Percentiles rank a stretch among this genome's conserved stretches.
Evolutionary conservation across 2,797 vertebrate species (phyloP).

Genomic region (Thamnophis elegans): DNA sequence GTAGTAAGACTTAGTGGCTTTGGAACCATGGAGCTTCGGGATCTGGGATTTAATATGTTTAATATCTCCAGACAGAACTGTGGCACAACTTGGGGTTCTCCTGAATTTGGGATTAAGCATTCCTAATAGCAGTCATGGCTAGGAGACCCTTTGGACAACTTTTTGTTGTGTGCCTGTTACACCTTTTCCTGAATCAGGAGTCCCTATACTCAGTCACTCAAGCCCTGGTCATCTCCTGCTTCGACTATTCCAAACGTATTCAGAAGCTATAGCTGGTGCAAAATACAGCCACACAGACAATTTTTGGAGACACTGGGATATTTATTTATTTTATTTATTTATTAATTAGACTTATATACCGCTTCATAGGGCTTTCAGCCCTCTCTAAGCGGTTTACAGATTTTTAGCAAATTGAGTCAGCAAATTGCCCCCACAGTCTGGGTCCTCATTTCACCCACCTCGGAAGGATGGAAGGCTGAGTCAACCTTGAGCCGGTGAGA

Average conservation of each 20-base stretch:
- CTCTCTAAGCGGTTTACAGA: too few relatives aligned
- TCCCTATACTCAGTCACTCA: neutral
- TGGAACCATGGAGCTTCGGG: neutral
- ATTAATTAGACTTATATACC: too few relatives aligned
- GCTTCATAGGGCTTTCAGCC: too few relatives aligned
- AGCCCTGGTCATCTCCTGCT: too few relatives aligned
- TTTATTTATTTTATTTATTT: too few relatives aligned
- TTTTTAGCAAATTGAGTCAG: too few relatives aligned
- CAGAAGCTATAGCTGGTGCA: neutral
- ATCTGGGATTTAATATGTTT: neutral
- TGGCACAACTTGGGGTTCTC: neutral
- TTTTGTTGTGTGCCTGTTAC: neutral
- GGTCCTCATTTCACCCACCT: too few relatives aligned
- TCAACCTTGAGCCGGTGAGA: too few relatives aligned
- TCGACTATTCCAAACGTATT: neutral
- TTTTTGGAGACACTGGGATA: neutral
- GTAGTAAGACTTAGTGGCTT: neutral
- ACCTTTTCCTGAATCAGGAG: neutral
- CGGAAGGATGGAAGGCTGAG: too few relatives aligned
- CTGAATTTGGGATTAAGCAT: neutral
- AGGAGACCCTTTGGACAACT: neutral
- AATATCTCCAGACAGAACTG: neutral
- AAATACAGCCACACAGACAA: neutral
- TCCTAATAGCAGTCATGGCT: neutral
- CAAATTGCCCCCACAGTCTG: too few relatives aligned